Percentiles rank a stretch among this genome's conserved stretches.
Evolutionary conservation across 2,797 vertebrate genomes (phyloP).

Genomic region (Aphelocoma californica): DNA sequence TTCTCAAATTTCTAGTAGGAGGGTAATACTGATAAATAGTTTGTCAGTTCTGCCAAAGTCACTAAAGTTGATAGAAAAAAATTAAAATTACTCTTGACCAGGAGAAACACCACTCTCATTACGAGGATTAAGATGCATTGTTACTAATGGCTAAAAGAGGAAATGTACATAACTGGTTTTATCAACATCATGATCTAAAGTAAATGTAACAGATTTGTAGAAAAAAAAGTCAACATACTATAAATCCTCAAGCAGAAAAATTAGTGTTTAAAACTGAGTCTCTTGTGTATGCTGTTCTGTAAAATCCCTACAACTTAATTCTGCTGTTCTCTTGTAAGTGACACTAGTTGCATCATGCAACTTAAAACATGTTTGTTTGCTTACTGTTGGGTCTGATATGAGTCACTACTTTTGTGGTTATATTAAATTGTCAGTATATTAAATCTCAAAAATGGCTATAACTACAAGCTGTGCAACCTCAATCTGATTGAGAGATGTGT

Average conservation of each 20-base stretch:
- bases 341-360: not conserved
- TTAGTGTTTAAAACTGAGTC: slow-evolving; percentile 38
- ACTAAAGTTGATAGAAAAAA: not conserved
- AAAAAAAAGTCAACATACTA: not conserved
- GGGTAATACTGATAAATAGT: not conserved
- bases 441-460: not conserved
- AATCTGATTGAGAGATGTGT: fast-evolving
- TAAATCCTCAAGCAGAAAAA: slow-evolving; percentile 32
- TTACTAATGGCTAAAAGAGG: not conserved
- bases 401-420: not conserved
- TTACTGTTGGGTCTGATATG: not conserved
- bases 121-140: not conserved
- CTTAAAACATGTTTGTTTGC: not conserved
- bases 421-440: not conserved
- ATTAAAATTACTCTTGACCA: not conserved
- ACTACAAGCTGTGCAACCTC: not conserved
- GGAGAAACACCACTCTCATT: not conserved
- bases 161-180: not conserved
- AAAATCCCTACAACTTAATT: not conserved
- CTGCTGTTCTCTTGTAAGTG: not conserved
- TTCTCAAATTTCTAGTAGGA: not conserved
- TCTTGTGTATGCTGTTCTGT: not conserved
- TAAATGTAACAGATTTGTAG: slow-evolving; percentile 33
- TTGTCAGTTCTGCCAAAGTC: not conserved
- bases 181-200: not conserved